Evolutionary conservation across 2,888 invertebrate genomes (phyloP).

Genomic region (Macaria liturata): DNA sequence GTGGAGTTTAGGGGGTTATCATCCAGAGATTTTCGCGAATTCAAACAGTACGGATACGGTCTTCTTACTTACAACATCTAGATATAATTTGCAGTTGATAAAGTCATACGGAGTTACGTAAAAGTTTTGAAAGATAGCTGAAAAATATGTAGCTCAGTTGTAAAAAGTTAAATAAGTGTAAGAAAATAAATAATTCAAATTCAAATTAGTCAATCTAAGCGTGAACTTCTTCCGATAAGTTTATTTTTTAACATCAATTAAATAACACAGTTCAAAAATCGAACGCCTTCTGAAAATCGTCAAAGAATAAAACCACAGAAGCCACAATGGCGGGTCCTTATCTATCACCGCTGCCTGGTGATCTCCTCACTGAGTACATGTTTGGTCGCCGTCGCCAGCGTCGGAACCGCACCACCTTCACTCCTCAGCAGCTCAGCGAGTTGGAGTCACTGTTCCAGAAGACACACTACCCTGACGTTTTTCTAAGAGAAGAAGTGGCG

Average conservation of each 20-base stretch:
- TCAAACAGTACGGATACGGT: constrained; percentile 64
- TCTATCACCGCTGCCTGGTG: constrained; percentile 92
- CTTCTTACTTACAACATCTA: constrained; percentile 50
- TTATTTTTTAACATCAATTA: too few species aligned
- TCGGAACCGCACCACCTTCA: constrained; percentile 96
- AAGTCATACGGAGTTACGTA: constrained; percentile 45
- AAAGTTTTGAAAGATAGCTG: constrained; percentile 38
- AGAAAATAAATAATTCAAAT: too few species aligned
- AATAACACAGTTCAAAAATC: too few species aligned
- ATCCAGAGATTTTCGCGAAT: constrained; percentile 62
- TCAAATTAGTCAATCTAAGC: too few species aligned
- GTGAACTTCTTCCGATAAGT: too few species aligned
- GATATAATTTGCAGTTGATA: constrained; percentile 37
- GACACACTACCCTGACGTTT: constrained; percentile 97
- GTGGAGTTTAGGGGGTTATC: constrained; percentile 77
- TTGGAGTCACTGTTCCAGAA: constrained; percentile 96
- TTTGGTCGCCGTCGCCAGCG: constrained; percentile 94
- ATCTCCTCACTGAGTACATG: constrained; percentile 96
- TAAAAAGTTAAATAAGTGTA: too few species aligned
- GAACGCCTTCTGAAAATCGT: not conserved
- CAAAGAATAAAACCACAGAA: not conserved
- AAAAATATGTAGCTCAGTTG: not conserved
- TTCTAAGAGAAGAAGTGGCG: constrained; percentile 94
- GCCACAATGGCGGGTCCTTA: constrained; percentile 92
- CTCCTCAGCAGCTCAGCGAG: constrained; percentile 96